Evolutionary conservation across 2,888 invertebrate species (phyloP), one percentile per base, ranked within the genome.

Genomic region (Macrophya alboannulata): DNA sequence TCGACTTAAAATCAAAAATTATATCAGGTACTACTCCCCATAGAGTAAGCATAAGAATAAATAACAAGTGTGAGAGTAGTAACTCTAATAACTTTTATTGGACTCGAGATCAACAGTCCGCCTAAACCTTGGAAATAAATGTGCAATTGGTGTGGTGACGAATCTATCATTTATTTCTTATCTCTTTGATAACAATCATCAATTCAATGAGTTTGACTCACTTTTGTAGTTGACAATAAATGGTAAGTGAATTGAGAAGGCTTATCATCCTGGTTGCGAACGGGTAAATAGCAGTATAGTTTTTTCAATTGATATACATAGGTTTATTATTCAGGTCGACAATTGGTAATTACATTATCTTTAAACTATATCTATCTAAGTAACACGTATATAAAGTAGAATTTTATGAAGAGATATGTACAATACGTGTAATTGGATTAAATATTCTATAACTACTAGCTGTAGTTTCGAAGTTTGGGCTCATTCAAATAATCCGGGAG

Each of bases 381-480:
- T 59, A 59, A 59, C 59, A 59, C n/a, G 21, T 59, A n/a, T 59
- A 59, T 59, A 59, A 59, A 59, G 17, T 31, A 68, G 31, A 68
- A 31, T 37, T 21, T 9, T 68, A 59, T 59, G 4, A 59, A 21
- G 21, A 59, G 62, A 62, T 21, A 62, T 62, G 37, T 68, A 21
- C 8, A 21, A 25, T 17, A 68, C 68, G 37, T 25, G 37, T 31
- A 15, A 4, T 68, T 68, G 37, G 17, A 68, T 51, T 31, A 17
- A 15, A 51, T 68, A 68, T 37, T 68, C 17, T 68, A 68, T 68
- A 37, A 68, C 21, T 68, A 68, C 17, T 51, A 51, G 51, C 51
- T 17, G 31, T 68, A 68, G 37, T 68, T 68, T 15, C 25, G 37
- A 31, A 37, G 37, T 37, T 6, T 25, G 9, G 65, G 25, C 65